Evolutionary conservation across 1,140 invertebrate species (phyloP), one percentile per base, ranked within the genome.

Genomic region (Papilio helenus): DNA sequence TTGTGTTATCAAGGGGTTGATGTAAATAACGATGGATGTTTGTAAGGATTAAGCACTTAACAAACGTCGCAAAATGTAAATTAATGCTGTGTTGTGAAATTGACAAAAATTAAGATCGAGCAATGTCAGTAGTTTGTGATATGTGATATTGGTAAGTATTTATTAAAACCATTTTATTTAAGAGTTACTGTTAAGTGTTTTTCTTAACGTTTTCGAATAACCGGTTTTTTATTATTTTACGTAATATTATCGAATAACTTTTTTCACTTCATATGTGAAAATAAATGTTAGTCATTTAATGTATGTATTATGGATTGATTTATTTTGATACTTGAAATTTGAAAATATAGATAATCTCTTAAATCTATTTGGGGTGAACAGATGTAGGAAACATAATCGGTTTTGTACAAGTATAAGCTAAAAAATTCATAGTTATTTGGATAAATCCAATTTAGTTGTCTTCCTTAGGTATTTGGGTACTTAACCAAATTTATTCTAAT

Each of bases 1-100:
- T 74, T 82, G 84, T 85, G 83, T 82, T 82, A 79, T 82, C 79
- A 79, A 82, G 80, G 81, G 55, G 71, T 46, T 71, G 68, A 85
- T 85, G 85, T 83, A 79, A 82, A 86, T 88, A 14, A 65, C 1
- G 61, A 29, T 29, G 10, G 23, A 10, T 29, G 78, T 72, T 34
- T 49, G 12, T 7, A 20, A 73, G 79, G 34, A 83, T 85, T 84
- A 82, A 79, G 55, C 49, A 71, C 7, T 42, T 82, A 71, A 55
- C 80, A 80, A 80, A 44, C 61, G 51, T 79, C 16, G 76, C 55
- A 72, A 78, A 83, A 80, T 81, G 78, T 83, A 83, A 82, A 81
- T 82, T 84, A 72, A 68, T 79, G 46, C 16, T 79, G 81, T 82
- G 81, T 71, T 79, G 80, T 84, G 81, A 80, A 44, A 49, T 58